Evolutionary conservation across 2,888 invertebrate species (phyloP), one percentile per base, ranked within the genome.

Genomic region (Eupithecia tripunctaria): DNA sequence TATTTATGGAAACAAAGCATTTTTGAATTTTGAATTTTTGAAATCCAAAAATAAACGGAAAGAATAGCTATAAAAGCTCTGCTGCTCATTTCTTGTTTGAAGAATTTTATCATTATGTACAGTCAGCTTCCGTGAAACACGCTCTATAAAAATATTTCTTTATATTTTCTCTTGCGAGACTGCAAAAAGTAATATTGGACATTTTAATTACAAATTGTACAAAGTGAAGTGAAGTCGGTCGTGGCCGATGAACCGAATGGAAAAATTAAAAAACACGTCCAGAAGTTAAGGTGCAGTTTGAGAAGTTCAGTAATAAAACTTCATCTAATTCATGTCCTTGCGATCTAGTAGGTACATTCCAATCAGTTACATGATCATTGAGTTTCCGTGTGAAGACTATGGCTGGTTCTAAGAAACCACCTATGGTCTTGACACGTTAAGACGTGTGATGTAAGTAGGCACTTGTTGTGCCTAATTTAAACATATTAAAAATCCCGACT

Each of bases 161-260:
- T n/a, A 14, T 1, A 25, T 21, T 38, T 15, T 29, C 60, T 43
- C n/a, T 5, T 71, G 29, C 21, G 43, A 63, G 32, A 64, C 38
- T 51, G 32, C 29, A 68, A 62, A 68, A 70, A 71, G 68, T 41
- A 66, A 36, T n/a, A 63, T 63, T 60, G 64, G 67, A 68, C 67
- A 62, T 72, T 78, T 77, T 74, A 78, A 78, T 78, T 77, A 76
- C 78, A 77, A 77, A 78, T 77, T 78, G 77, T 77, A 77, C 76
- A 77, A 80, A 80, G 78, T 77, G 73, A 78, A 77, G 76, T 76
- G 72, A 76, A 78, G 75, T 78, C 74, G 71, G 77, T 59, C 64
- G 60, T 59, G 69, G 75, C 71, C 65, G 63, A 77, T 76, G 78
- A 75, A 74, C 68, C 60, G 62, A 66, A 73, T 67, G 72, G 66